Base-by-base conservation (phyloP, 2,888 invertebrate species). In the Dynastes tityus region DNA sequence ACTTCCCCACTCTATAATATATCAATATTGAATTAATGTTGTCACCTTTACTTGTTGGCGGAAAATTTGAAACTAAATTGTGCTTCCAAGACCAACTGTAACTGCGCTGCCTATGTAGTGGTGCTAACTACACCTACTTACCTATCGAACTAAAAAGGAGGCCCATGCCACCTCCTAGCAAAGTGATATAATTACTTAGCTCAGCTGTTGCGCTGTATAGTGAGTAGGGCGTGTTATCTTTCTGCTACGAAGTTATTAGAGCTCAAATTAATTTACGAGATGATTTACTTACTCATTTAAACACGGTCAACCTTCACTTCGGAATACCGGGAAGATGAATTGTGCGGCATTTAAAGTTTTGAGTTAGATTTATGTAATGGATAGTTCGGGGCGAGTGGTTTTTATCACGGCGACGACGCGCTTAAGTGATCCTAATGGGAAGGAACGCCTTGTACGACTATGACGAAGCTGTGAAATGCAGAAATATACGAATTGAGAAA, bases 261-360 rank as follows among this genome's bases (percentile, higher is more conserved):
- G 61, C 61, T 45, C 22, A 61, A 74, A 74, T 74, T 74, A 74
- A 74, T 74, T 74, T 74, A 45, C 45, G 73, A 40, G 45, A 61
- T 74, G 73, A 74, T 74, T 74, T 74, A 74, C 11, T 45, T 49
- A 45, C 73, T 74, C 73, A 27, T 63, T 74, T 74, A 74, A 74
- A 63, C 61, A 74, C 22, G 49, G 61, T 49, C 58, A 49, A 49
- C 73, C 40, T 74, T 74, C 58, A 61, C 27, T 61, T 61, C 73
- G 27, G 73, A 61, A 74, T 58, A 61, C 49, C 4, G 61, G 5
- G 61, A 74, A 74, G 73, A 74, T 58, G 29, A 74, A 74, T 74
- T 16, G 61, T 3, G 45, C 45, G 61, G 32, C 61, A 45, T 74
- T 61, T 74, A 61, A 45, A 61, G 61, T 45, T 61, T 16, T 51